Evolutionary conservation across 2,113 vertebrate species (phyloP).

Genomic region (Mesoclemmys tuberculata): DNA sequence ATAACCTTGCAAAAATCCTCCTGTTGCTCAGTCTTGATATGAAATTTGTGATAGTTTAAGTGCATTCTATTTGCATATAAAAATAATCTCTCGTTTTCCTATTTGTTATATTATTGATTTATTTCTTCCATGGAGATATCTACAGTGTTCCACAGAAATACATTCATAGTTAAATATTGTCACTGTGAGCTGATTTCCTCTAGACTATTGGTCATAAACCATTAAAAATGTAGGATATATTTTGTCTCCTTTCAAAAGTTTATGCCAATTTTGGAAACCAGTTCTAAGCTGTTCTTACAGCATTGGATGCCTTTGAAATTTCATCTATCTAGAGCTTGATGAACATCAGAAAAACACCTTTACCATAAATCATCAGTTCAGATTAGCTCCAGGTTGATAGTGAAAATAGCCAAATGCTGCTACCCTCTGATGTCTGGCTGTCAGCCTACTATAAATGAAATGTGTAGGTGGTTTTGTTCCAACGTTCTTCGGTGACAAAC

Average conservation of each 20-base stretch:
- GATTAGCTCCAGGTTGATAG: not conserved
- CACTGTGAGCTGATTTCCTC: constrained; percentile 50
- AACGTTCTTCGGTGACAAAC: not conserved
- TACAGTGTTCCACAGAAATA: constrained; percentile 44
- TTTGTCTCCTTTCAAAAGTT: constrained; percentile 48
- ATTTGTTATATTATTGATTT: constrained; percentile 70
- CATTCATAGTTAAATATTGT: constrained; percentile 58
- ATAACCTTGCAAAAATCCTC: constrained; percentile 52
- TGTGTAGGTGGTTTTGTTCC: not conserved
- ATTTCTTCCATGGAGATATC: constrained; percentile 63
- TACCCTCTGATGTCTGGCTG: not conserved
- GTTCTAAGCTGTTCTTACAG: not conserved
- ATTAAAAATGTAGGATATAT: constrained; percentile 30
- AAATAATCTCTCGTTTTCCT: constrained; percentile 58
- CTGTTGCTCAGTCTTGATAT: constrained; percentile 16
- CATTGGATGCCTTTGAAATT: constrained; percentile 5
- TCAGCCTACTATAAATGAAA: not conserved
- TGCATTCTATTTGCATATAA: constrained; percentile 62
- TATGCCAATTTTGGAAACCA: constrained; percentile 8
- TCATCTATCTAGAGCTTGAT: constrained; percentile 11
- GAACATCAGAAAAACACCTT: not conserved
- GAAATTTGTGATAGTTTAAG: constrained; percentile 54
- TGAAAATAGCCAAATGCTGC: not conserved
- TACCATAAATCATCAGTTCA: not conserved
- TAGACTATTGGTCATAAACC: constrained; percentile 54